Evolutionary conservation across 1,140 invertebrate species (phyloP), one percentile per base, ranked within the genome.

Genomic region (Drosophila simulans): DNA sequence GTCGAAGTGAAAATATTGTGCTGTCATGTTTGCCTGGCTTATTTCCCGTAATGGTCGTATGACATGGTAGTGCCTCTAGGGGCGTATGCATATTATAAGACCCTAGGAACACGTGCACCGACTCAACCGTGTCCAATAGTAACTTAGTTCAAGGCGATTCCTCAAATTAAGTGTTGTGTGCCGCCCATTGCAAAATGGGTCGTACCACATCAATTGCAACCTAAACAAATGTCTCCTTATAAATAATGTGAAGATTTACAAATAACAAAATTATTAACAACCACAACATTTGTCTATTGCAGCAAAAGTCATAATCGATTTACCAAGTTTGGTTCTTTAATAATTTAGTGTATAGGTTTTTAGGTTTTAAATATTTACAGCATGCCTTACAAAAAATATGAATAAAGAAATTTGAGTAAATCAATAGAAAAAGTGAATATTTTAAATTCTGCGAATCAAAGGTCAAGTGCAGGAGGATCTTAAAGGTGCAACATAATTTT

Each of bases 41-140:
- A 62, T 57, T 57, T 48, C 31, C 40, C 51, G 63, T 76, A 76
- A 76, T 75, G 58, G 45, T 34, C 53, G 64, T 46, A 20, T 63
- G 77, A 65, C 80, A 83, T 59, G 80, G 52, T 43, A 79, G 42
- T 13, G 60, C 73, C 66, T 62, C 56, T 59, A 20, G 27, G 40
- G 65, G 51, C 35, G 35, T 35, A n/a, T 70, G 43, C 51, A 40
- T 55, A 76, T 84, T 75, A 54, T 56, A 83, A 42, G 46, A 55
- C 22, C 31, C 13, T 35, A 51, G 35, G 17, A 11, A 35, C 42
- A 45, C 22, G 11, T 45, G 37, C 25, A 2, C n/a, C 27, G 20
- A 3, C 37, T 13, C 5, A 56, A 7, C 11, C n/a, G 45, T 12
- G 22, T 51, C 31, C 70, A 51, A 35, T 27, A 48, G 53, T 31